Conservation (phyloP, 2,888 invertebrate species). For the Brassicogethes aeneus region DNA sequence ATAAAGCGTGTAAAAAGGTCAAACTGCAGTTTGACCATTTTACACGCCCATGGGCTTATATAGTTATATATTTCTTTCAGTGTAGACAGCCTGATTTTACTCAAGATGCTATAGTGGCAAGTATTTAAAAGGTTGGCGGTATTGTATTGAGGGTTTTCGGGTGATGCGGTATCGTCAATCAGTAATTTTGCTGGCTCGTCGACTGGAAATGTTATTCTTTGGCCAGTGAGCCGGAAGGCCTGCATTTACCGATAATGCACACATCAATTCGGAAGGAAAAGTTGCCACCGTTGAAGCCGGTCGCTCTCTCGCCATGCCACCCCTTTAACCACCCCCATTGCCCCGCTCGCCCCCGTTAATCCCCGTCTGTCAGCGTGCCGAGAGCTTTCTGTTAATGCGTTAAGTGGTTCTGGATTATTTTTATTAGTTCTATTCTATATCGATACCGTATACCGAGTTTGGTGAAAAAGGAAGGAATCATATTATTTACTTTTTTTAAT, state of each 20-base stretch:
- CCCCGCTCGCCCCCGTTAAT: not conserved
- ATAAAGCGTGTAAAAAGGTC: no score
- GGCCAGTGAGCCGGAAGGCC: conserved; percentile 34
- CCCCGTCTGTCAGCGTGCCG: not conserved
- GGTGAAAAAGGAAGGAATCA: no score
- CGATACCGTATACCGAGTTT: no score
- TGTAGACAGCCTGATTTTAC: no score
- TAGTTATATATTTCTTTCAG: no score
- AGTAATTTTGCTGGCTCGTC: conserved; percentile 30
- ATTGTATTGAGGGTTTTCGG: no score
- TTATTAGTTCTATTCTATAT: no score
- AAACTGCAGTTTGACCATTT: no score
- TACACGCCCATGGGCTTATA: no score
- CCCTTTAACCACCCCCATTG: not conserved
- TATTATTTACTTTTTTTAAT: no score
- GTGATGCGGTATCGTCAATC: conserved; percentile 33
- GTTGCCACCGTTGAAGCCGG: not conserved
- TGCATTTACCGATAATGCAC: conserved; percentile 35
- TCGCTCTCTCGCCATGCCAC: conserved; percentile 5
- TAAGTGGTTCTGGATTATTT: not conserved
- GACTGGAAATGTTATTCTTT: conserved; percentile 25
- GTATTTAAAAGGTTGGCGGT: no score
- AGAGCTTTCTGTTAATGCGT: not conserved
- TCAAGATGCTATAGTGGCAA: no score
- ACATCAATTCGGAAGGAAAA: conserved; percentile 23